Base-by-base conservation (phyloP, 2,888 invertebrate genomes). In the Drosophila flavopinicola region DNA sequence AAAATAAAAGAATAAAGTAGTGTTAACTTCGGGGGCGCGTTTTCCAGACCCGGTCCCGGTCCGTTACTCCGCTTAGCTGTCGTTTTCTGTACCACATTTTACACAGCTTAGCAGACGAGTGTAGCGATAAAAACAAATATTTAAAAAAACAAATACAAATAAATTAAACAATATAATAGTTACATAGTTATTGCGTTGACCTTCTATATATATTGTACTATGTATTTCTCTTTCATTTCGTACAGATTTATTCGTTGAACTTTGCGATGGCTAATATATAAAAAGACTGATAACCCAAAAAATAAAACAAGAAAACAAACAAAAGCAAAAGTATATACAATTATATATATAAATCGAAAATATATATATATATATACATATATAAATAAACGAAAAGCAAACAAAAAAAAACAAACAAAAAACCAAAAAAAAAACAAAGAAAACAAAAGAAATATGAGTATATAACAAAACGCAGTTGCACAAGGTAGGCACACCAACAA, bases 251-350 rank as follows among this genome's bases (percentile, higher is more conserved):
- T 90, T 89, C 89, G 88, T 88, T 89, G 90, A 89, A 89, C 89
- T 89, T 89, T 88, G 89, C 89, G 87, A 89, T 89, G 89, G 89
- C 89, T 90, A 89, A 89, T 90, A 89, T 89, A 87, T 89, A 89
- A 84, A 79, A 84, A 89, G 90, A 90, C 89, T 90, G 90, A 89
- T 80, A 88, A 78, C 69, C 87, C 86, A 83, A 85, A 83, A 78
- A 49, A 71, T 60, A 69, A 69, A 66, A 64, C 29, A 78, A 75
- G 57, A 72, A 68, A 58, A 58, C 41, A 72, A 68, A 66, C 42
- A 47, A 56, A 57, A 56, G 38, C 52, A 69, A 70, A 66, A 57
- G 63, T 75, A 79, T 67, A 75, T 67, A 78, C 67, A 70, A 73
- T 41, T 59, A 66, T 67, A 75, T 60, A 84, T 75, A 67, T 74